Evolutionary conservation across 1,140 invertebrate genomes (phyloP), one percentile per base, ranked within the genome.

Genomic region (Cotesia chilonis): DNA sequence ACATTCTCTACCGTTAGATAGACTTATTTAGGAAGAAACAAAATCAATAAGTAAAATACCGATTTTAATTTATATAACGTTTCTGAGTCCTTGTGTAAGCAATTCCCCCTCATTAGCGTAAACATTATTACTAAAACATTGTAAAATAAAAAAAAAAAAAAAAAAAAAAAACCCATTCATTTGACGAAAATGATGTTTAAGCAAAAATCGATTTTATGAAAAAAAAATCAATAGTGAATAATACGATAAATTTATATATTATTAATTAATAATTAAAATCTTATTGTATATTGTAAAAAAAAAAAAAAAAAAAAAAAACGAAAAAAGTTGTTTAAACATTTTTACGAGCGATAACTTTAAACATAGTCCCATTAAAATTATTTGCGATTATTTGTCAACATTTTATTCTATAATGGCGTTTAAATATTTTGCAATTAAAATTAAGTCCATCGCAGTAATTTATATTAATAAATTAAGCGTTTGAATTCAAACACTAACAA

Each of bases 201-300:
- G 37, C 66, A 60, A 38, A 52, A 73, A 68, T 47, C 65, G 57
- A 63, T 47, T 57, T n/a, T 37, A 64, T 4, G n/a, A 63, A 60
- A 63, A 63, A 59, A 54, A 52, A 51, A 54, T 64, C 61, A 38
- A 64, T 37, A 64, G n/a, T 20, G 4, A 60, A 36, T 60, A 60
- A n/a, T 64, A 12, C 2, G 51, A 57, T 69, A 9, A 38, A 28
- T 76, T 78, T 80, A 82, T 74, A 80, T 72, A 77, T 76, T 69
- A 79, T 82, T 79, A 77, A 85, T 61, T 84, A 78, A 80, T 82
- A 78, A 80, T 79, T 76, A 75, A 83, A 37, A 79, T 77, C 78
- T 78, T 81, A 82, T 83, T 85, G 83, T 85, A 86, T 81, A 85
- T 87, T 85, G 84, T 85, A 85, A 14, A 14, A 14, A 14, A 14